Conservation (phyloP, 53 echinoderm and acorn worm species). For the Astropecten irregularis region DNA sequence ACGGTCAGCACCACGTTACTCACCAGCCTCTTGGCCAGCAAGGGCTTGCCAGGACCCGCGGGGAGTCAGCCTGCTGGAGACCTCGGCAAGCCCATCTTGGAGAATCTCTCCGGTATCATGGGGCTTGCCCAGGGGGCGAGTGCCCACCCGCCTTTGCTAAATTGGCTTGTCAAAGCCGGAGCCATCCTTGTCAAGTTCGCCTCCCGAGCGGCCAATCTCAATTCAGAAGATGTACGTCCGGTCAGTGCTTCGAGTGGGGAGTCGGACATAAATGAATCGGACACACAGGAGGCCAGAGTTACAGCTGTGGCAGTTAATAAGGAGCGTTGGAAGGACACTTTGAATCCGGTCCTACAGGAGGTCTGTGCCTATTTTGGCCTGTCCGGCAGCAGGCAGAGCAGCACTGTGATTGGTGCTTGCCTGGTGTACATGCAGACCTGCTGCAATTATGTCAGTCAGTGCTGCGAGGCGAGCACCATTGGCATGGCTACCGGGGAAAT, state of each 20-base stretch:
- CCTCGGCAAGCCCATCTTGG: neutral
- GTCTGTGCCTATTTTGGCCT: neutral
- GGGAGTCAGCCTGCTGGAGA: neutral
- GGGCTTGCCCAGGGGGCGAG: neutral
- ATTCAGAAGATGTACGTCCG: neutral
- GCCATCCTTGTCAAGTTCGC: conserved; percentile 6
- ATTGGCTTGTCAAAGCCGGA: neutral
- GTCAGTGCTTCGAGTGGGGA: neutral
- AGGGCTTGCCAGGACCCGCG: neutral
- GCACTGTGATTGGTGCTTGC: conserved; percentile 6
- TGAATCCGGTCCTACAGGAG: conserved; percentile 1
- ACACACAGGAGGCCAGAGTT: neutral
- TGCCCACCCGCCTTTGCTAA: neutral
- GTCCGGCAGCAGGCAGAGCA: neutral
- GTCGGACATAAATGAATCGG: neutral
- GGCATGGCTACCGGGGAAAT: conserved; percentile 46
- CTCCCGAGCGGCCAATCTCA: neutral
- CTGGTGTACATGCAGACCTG: conserved; percentile 26
- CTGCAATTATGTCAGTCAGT: conserved; percentile 23
- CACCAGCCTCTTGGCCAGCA: neutral
- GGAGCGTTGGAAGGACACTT: neutral
- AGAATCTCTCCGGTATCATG: neutral
- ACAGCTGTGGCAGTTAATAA: neutral
- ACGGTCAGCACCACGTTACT: conserved; percentile 11
- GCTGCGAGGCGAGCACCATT: conserved; percentile 15